Conservation (phyloP, 2,888 invertebrate genomes). For the Tanypteryx hageni region DNA sequence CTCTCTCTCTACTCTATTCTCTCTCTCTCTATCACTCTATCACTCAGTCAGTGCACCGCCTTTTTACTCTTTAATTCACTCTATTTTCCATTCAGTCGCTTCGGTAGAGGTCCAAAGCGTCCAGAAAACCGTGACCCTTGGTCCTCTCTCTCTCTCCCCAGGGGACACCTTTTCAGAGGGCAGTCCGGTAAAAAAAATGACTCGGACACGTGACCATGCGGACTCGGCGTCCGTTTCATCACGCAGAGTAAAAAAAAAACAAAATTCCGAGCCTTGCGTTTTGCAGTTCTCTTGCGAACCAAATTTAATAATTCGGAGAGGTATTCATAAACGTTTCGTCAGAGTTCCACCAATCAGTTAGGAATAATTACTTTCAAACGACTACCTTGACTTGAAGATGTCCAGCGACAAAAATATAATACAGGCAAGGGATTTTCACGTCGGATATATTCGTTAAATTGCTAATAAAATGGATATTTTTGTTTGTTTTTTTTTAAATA, state of each 20-base stretch:
- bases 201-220: slow-evolving; percentile 12
- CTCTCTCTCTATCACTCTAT: no score
- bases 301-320: background rate
- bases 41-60: no score
- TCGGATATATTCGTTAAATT: no score
- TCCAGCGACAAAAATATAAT: no score
- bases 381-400: background rate
- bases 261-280: background rate
- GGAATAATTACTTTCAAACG: background rate
- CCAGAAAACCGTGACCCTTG: background rate
- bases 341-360: background rate
- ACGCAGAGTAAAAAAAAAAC: background rate
- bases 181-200: background rate
- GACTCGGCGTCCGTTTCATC: background rate
- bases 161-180: background rate
- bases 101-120: no score
- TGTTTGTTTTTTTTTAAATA: no score
- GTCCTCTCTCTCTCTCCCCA: background rate
- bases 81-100: no score
- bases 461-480: no score
- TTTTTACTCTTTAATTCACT: no score
- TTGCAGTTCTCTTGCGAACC: background rate
- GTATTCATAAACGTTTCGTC: background rate
- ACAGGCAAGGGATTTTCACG: no score
- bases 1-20: no score